phyloP scores from a whole-genome alignment of 2,888 invertebrate species.

The Amblyjoppa proteus region DNA sequence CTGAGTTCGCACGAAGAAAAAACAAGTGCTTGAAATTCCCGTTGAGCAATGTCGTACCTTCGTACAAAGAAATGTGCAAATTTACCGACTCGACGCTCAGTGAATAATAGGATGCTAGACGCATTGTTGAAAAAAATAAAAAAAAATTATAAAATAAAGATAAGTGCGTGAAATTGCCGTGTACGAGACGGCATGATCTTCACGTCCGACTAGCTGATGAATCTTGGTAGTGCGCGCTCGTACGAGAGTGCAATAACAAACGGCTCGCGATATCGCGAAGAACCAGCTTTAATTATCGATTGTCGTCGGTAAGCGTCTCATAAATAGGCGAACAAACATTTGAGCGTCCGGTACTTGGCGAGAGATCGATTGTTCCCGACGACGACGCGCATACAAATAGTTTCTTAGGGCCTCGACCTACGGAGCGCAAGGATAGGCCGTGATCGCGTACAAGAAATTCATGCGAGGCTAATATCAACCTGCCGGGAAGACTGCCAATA shows the following conservation, averaged over 20 bases:
- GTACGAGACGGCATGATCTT: neutral
- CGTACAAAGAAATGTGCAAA: neutral
- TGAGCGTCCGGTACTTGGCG: slow-evolving; percentile 39
- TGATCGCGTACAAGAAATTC: slow-evolving; percentile 16
- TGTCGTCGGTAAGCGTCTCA: slow-evolving; percentile 52
- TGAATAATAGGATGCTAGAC: neutral
- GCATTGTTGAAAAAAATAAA: neutral
- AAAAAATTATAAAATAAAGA: slow-evolving; percentile 3
- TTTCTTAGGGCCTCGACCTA: slow-evolving; percentile 51
- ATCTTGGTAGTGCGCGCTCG: slow-evolving; percentile 1
- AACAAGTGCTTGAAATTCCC: too few species aligned
- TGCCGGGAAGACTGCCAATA: neutral
- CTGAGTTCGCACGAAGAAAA: too few species aligned
- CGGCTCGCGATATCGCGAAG: slow-evolving; percentile 11
- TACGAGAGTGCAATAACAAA: slow-evolving; percentile 14
- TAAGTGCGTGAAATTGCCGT: neutral
- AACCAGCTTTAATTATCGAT: slow-evolving; percentile 49
- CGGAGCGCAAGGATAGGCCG: neutral
- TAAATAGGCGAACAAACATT: slow-evolving; percentile 53
- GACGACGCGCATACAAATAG: slow-evolving; percentile 52
- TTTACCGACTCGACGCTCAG: neutral
- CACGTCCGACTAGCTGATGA: neutral
- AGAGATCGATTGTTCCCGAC: slow-evolving; percentile 48
- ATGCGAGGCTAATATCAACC: neutral
- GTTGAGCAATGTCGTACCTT: too few species aligned